A percentile compares a stretch with the other conserved stretches of the same genome.
Conservation (phyloP, 2,113 vertebrate species). For the Psephotus haematonotus region DNA sequence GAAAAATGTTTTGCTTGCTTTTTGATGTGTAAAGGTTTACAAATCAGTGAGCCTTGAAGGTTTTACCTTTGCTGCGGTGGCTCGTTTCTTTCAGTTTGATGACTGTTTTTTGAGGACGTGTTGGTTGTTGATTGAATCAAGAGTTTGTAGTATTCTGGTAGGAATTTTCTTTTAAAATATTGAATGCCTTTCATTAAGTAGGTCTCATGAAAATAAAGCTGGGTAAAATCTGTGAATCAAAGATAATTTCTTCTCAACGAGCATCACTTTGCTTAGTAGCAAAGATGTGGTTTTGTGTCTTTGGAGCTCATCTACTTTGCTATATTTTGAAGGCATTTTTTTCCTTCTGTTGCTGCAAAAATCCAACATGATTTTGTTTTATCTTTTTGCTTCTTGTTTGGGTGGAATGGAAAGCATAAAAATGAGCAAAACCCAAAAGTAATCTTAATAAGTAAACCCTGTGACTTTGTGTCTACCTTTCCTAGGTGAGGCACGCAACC, state of each 20-base stretch:
- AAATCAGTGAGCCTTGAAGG: background rate
- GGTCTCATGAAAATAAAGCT: background rate
- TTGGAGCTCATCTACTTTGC: background rate
- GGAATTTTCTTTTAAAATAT: background rate
- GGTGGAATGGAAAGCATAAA: background rate
- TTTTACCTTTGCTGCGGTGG: background rate
- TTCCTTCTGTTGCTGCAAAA: background rate
- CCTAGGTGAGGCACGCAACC: background rate
- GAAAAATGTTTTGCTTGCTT: background rate
- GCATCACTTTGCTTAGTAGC: background rate
- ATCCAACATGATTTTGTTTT: background rate
- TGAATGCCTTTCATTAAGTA: background rate
- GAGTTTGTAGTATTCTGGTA: background rate
- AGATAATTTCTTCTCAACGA: background rate
- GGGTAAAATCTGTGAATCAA: background rate
- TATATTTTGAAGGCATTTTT: background rate
- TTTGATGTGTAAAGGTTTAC: slow-evolving; percentile 4
- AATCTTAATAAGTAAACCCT: background rate
- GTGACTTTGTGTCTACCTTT: background rate
- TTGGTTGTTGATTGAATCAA: background rate
- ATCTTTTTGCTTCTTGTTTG: background rate
- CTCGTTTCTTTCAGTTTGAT: background rate
- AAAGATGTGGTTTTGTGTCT: background rate
- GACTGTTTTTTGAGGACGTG: background rate
- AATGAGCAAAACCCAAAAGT: background rate